A percentile compares a stretch with the other conserved stretches of the same genome.
Evolutionary conservation across 2,888 invertebrate genomes (phyloP).

Genomic region (Boloria selene): DNA sequence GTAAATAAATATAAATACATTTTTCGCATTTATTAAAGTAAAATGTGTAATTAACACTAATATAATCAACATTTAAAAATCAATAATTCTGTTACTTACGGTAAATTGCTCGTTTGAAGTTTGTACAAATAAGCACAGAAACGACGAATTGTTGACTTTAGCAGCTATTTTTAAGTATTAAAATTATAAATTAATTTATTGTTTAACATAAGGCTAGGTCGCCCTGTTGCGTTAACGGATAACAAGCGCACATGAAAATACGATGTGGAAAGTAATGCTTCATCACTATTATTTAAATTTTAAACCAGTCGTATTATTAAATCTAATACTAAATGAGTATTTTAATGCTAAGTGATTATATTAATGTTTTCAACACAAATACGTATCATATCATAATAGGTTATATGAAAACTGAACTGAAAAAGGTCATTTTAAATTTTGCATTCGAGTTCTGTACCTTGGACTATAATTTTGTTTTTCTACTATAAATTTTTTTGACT

Average conservation of each 20-base stretch:
- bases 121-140: too few relatives aligned
- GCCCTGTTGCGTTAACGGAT: background rate
- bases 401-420: background rate
- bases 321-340: too few relatives aligned
- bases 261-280: background rate
- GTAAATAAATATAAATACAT: too few relatives aligned
- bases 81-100: too few relatives aligned
- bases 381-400: background rate
- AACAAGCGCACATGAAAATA: background rate
- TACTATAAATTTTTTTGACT: too few relatives aligned
- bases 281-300: background rate
- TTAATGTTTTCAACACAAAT: background rate
- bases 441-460: constrained; percentile 4
- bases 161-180: constrained; percentile 13
- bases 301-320: background rate
- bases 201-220: background rate
- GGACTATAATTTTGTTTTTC: constrained; percentile 2
- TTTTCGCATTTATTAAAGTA: too few relatives aligned
- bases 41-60: too few relatives aligned
- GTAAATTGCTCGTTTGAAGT: too few relatives aligned
- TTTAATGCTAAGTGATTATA: too few relatives aligned
- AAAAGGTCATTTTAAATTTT: background rate
- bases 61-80: too few relatives aligned
- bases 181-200: constrained; percentile 10
- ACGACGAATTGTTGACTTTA: too few relatives aligned